These are phyloP conservation scores for Pachyrhynchus sulphureomaculatus DNA, from an alignment of 1,140 invertebrate species.

Conservation along the genomic window DNA sequence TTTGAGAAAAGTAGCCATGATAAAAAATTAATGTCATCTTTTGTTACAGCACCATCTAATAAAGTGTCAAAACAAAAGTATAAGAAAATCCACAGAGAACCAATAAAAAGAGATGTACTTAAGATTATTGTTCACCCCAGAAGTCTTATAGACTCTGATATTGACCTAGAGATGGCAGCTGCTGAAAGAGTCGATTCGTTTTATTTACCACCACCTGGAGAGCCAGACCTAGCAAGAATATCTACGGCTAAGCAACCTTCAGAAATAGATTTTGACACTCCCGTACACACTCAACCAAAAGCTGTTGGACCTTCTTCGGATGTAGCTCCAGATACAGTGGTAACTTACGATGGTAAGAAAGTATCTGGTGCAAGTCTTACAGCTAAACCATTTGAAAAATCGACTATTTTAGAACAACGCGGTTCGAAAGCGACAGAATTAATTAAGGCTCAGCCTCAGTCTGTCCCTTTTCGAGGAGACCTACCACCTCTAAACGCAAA, in stretches of 20 bases:
- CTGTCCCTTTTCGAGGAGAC: conserved; percentile 69
- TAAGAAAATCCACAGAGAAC: conserved; percentile 9
- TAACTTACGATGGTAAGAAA: conserved; percentile 72
- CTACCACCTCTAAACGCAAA: conserved; percentile 59
- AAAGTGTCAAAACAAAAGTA: conserved; percentile 53
- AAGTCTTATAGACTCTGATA: conserved; percentile 15
- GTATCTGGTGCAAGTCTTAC: conserved; percentile 65
- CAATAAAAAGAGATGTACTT: conserved; percentile 43
- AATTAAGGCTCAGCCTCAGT: conserved; percentile 66
- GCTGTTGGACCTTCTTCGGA: conserved; percentile 25
- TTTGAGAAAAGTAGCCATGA: too few species aligned
- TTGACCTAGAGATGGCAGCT: conserved; percentile 60
- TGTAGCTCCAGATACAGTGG: conserved; percentile 56
- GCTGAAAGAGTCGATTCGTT: conserved; percentile 67
- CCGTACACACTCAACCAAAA: neutral
- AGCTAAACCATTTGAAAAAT: conserved; percentile 55
- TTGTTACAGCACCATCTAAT: conserved; percentile 72
- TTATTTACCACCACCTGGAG: conserved; percentile 62
- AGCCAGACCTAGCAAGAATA: conserved; percentile 45
- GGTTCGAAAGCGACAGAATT: conserved; percentile 58
- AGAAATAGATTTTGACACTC: conserved; percentile 45
- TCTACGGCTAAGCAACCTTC: conserved; percentile 29
- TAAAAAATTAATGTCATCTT: conserved; percentile 60
- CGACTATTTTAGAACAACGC: conserved; percentile 53
- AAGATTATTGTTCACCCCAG: conserved; percentile 33